phyloP scores from a whole-genome alignment of 2,113 vertebrate genomes.

The Actinemys pallida region DNA sequence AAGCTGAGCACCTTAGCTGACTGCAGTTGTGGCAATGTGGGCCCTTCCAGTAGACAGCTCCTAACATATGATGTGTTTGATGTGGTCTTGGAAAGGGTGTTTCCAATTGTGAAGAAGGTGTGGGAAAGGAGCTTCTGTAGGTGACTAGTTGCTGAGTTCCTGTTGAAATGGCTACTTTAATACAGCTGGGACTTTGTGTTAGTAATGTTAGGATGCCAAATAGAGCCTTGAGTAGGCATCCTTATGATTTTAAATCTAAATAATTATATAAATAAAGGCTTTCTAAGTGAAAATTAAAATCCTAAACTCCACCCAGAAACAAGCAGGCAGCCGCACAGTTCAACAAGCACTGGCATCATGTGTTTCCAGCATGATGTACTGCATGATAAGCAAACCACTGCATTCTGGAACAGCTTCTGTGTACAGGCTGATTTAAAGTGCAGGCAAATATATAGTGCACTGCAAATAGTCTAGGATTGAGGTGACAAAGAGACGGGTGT shows the following conservation, averaged over 20 bases:
- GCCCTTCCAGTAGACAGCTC: background rate
- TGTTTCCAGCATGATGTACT: background rate
- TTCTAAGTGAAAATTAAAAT: background rate
- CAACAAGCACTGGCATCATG: background rate
- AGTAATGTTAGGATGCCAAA: background rate
- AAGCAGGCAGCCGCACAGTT: background rate
- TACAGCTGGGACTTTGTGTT: background rate
- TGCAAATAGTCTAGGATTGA: background rate
- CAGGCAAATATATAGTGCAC: background rate
- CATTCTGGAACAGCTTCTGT: background rate
- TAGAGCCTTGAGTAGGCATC: background rate
- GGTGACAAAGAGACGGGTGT: background rate
- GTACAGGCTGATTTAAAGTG: background rate
- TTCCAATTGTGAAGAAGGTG: background rate
- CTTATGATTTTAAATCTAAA: background rate
- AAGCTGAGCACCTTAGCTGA: background rate
- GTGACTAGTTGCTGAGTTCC: background rate
- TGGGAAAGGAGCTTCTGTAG: background rate
- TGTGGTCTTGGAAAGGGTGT: background rate
- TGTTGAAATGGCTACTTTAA: background rate
- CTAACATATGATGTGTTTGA: background rate
- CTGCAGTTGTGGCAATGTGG: background rate
- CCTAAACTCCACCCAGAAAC: background rate
- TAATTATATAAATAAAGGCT: background rate
- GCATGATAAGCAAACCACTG: rapidly evolving